A percentile compares a stretch with the other conserved stretches of the same genome.
phyloP scores from a whole-genome alignment of 2,113 vertebrate species.

The Corythornis vintsioides region DNA sequence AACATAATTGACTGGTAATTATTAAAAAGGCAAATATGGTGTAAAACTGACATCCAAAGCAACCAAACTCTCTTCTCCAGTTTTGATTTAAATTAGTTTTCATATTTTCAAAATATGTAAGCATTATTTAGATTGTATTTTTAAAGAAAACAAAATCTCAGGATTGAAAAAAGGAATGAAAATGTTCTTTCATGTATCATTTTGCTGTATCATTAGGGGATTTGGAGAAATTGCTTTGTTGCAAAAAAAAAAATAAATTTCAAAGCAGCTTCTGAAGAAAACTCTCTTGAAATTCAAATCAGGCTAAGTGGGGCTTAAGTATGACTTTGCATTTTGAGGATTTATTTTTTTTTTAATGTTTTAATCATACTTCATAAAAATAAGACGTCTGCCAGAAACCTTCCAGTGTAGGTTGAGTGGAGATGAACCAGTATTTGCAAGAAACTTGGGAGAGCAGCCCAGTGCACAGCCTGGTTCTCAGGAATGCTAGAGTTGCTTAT shows the following conservation, averaged over 20 bases:
- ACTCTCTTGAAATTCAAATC: neutral
- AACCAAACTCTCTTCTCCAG: neutral
- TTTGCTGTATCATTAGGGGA: neutral
- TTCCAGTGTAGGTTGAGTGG: neutral
- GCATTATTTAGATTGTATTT: neutral
- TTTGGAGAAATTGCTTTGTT: neutral
- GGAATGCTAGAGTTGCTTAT: neutral
- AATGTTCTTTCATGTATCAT: neutral
- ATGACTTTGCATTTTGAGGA: neutral
- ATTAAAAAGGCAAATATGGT: neutral
- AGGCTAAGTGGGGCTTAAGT: neutral
- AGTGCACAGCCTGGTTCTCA: neutral
- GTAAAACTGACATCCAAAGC: neutral
- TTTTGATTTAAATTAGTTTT: neutral
- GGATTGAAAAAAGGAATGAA: neutral
- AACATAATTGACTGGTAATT: neutral
- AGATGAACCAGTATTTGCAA: neutral
- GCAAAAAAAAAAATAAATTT: neutral
- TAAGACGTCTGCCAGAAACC: neutral
- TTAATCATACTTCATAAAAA: neutral
- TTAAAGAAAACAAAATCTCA: neutral
- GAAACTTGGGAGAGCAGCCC: neutral
- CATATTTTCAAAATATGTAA: neutral
- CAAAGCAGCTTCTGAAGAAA: neutral
- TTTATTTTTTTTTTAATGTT: neutral